A percentile compares a stretch with the other conserved stretches of the same genome.
Conservation (phyloP, 2,888 invertebrate genomes). For the Rotaria socialis region DNA sequence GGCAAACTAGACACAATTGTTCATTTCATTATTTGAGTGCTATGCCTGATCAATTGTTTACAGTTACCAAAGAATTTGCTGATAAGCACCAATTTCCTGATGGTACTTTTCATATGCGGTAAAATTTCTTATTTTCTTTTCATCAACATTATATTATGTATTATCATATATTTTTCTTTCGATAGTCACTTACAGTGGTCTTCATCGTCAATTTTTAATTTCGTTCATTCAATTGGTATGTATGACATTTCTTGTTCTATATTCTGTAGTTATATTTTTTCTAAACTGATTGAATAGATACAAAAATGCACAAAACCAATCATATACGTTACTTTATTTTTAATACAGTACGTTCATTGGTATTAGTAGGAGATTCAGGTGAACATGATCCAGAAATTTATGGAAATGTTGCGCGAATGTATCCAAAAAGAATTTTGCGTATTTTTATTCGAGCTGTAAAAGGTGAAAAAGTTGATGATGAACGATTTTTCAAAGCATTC, state of each 20-base stretch:
- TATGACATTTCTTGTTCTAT: neutral
- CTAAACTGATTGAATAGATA: neutral
- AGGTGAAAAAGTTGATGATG: neutral
- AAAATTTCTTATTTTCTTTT: neutral
- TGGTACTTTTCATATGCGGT: slow-evolving; percentile 33
- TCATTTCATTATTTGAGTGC: slow-evolving; percentile 35
- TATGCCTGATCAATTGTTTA: slow-evolving; percentile 34
- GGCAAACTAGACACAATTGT: slow-evolving; percentile 1
- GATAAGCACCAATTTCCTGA: slow-evolving; percentile 6
- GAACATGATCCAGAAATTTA: slow-evolving; percentile 30
- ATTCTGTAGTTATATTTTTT: neutral
- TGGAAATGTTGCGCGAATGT: neutral
- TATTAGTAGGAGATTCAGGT: slow-evolving; percentile 31
- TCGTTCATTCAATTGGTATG: neutral
- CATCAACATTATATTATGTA: neutral
- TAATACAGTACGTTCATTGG: neutral
- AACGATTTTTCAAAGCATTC: slow-evolving; percentile 8
- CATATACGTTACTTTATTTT: slow-evolving; percentile 32
- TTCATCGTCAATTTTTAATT: slow-evolving; percentile 25
- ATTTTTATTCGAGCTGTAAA: slow-evolving; percentile 19
- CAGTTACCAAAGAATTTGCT: neutral
- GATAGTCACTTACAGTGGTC: slow-evolving; percentile 1
- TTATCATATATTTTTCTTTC: neutral
- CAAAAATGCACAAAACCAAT: slow-evolving; percentile 24
- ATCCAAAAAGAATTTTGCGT: neutral